Percentiles rank a stretch among this genome's conserved stretches.
Conservation (phyloP, 2,888 invertebrate species). For the Globia sparganii region DNA sequence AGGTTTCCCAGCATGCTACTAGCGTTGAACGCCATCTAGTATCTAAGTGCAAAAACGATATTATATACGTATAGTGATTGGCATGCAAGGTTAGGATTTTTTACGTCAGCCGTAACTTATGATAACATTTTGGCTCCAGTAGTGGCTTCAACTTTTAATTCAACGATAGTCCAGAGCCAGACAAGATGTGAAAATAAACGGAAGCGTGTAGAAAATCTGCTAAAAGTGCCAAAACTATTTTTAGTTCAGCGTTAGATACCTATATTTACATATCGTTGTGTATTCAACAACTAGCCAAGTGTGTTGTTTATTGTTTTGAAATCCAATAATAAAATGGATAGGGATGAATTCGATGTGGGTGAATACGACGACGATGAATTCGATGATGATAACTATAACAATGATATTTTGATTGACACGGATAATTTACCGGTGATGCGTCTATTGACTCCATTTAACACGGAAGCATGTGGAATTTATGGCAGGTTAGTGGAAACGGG, state of each 20-base stretch:
- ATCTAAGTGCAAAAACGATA: neutral
- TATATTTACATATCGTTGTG: neutral
- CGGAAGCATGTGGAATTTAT: constrained; percentile 79
- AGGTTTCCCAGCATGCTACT: neutral
- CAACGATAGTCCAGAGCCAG: neutral
- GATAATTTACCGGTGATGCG: constrained; percentile 84
- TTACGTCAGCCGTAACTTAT: neutral
- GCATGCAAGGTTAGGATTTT: neutral
- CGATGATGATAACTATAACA: constrained; percentile 60
- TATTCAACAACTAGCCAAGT: neutral
- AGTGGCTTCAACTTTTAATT: neutral
- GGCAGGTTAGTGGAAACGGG: constrained; percentile 79
- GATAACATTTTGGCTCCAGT: neutral
- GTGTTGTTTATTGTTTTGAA: neutral
- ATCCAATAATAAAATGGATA: neutral
- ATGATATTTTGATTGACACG: constrained; percentile 81
- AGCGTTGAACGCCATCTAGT: constrained; percentile 38
- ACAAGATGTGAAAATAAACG: constrained; percentile 4
- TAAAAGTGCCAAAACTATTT: constrained; percentile 40
- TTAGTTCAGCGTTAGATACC: neutral
- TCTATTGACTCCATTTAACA: constrained; percentile 81
- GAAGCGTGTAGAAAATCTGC: constrained; percentile 3
- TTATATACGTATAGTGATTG: neutral
- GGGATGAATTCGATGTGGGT: neutral
- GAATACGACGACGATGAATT: constrained; percentile 15